These are phyloP conservation scores for Polypterus bichir DNA, from an alignment of 2,113 vertebrate genomes.

Conservation along the genomic window DNA sequence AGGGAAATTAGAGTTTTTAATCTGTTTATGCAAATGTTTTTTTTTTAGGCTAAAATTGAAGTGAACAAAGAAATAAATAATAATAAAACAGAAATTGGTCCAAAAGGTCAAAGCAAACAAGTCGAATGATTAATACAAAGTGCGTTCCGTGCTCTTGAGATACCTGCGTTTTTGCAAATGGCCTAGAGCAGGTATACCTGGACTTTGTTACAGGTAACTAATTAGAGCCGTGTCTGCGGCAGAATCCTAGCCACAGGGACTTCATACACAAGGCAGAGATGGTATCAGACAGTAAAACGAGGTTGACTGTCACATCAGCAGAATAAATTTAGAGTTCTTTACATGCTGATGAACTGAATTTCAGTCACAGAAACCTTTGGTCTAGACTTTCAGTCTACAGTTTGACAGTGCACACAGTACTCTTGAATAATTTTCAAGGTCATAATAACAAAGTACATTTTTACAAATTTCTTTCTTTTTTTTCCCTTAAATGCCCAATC, in stretches of 20 bases:
- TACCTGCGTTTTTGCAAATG: conserved; percentile 37
- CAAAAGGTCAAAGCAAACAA: conserved; percentile 2
- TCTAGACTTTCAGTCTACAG: conserved; percentile 70
- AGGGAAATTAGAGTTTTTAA: too few relatives aligned
- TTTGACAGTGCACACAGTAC: conserved; percentile 65
- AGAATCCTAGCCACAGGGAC: conserved; percentile 60
- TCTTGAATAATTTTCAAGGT: conserved; percentile 56
- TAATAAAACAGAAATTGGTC: not conserved
- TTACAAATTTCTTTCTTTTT: not conserved
- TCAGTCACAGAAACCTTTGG: conserved; percentile 61
- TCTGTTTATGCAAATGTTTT: too few relatives aligned
- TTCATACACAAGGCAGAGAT: conserved; percentile 69
- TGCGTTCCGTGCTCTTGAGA: not conserved
- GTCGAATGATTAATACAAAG: conserved; percentile 1
- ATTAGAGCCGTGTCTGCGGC: conserved; percentile 70
- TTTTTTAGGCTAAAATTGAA: not conserved
- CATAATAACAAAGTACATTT: conserved; percentile 51
- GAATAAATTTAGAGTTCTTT: conserved; percentile 66
- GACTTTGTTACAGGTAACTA: conserved; percentile 74
- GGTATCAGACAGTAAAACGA: conserved; percentile 58
- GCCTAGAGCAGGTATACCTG: conserved; percentile 67
- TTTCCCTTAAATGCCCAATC: not conserved
- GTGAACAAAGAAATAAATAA: not conserved
- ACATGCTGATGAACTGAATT: conserved; percentile 62
- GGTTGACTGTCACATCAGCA: conserved; percentile 52